Conservation (phyloP, 2,888 invertebrate genomes). For the Pegoplata infirma region DNA sequence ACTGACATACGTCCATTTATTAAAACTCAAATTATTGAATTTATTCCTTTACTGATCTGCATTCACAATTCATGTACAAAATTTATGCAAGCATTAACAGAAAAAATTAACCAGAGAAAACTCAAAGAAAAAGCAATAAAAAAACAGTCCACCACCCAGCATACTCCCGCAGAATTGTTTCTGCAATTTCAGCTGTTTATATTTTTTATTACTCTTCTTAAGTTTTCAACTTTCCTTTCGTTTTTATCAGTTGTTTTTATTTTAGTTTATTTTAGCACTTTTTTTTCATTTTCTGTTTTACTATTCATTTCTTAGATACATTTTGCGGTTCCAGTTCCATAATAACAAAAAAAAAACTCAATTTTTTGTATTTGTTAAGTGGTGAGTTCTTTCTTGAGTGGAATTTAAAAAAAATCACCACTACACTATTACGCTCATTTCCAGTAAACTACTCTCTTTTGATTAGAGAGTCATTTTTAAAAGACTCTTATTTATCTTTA, state of each 20-base stretch:
- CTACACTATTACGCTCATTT: background rate
- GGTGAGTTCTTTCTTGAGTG: conserved; percentile 2
- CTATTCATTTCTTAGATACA: conserved; percentile 26
- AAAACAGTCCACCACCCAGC: background rate
- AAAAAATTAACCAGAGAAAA: background rate
- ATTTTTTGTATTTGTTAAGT: background rate
- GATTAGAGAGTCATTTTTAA: background rate
- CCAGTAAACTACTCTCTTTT: background rate
- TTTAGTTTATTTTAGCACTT: background rate
- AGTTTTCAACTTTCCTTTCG: background rate
- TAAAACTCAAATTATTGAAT: background rate
- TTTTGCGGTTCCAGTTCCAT: conserved; percentile 18
- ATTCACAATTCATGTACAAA: background rate
- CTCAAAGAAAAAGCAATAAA: background rate
- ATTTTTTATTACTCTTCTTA: background rate
- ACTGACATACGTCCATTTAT: too few species aligned
- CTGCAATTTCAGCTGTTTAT: conserved; percentile 19
- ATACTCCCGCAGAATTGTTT: background rate
- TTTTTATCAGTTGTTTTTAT: conserved; percentile 7
- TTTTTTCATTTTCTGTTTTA: background rate
- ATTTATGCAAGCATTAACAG: background rate
- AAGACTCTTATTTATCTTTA: too few species aligned
- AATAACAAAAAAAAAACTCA: background rate
- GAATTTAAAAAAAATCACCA: background rate
- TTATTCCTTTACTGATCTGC: background rate